Evolutionary conservation across 2,113 vertebrate genomes (phyloP).

Genomic region (Daubentonia madagascariensis): DNA sequence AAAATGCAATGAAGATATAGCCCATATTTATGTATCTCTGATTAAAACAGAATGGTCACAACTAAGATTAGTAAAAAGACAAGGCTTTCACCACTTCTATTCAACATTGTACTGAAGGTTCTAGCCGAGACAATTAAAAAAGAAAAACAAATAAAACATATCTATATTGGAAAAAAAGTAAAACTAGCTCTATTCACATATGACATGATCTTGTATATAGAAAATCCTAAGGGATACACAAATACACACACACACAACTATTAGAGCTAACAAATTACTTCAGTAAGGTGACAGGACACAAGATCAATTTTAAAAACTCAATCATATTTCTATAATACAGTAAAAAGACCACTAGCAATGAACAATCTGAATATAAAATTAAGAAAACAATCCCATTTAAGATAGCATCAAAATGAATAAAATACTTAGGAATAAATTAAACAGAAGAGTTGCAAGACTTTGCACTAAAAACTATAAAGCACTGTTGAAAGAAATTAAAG

Average conservation of each 20-base stretch:
- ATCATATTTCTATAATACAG: neutral
- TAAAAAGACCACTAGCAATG: neutral
- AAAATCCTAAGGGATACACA: neutral
- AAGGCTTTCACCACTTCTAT: neutral
- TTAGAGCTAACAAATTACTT: neutral
- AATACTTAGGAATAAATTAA: neutral
- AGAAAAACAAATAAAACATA: neutral
- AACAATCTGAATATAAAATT: neutral
- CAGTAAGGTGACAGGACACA: neutral
- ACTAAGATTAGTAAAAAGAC: neutral
- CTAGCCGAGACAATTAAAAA: neutral
- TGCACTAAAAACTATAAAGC: neutral
- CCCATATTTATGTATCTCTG: neutral
- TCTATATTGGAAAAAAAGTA: neutral
- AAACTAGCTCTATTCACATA: neutral
- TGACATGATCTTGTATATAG: neutral
- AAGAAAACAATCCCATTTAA: neutral
- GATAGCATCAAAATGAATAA: neutral
- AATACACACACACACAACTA: neutral
- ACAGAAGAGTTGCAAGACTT: neutral
- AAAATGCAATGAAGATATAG: neutral
- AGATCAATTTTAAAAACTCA: neutral
- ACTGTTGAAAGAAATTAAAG: neutral
- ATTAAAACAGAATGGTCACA: neutral
- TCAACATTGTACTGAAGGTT: neutral